Conservation (phyloP, 2,113 vertebrate genomes). For the Notothenia rossii region DNA sequence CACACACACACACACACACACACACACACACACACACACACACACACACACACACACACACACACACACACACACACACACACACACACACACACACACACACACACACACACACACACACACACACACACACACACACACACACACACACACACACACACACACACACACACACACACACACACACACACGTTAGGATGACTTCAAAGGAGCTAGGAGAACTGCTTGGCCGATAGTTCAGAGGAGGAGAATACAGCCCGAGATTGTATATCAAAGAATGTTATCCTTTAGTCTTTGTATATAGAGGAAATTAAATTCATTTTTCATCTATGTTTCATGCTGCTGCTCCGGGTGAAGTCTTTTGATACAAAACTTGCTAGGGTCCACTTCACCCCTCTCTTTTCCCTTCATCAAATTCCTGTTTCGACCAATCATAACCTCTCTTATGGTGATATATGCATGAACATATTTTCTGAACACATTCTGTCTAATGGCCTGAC, state of each 20-base stretch:
- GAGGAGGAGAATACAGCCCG: conserved; percentile 31
- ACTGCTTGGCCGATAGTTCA: conserved; percentile 32
- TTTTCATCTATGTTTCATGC: conserved; percentile 28
- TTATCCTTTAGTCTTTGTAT: conserved; percentile 54
- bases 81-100: no score
- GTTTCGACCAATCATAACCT: conserved; percentile 45
- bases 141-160: no score
- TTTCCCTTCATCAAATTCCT: conserved; percentile 17
- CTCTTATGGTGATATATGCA: conserved; percentile 25
- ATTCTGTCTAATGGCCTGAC: conserved; percentile 59
- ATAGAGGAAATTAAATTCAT: conserved; percentile 37
- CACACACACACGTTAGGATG: conserved; percentile 16
- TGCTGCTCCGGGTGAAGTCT: conserved; percentile 46
- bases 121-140: no score
- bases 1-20: no score
- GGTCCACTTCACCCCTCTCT: conserved; percentile 25
- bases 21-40: no score
- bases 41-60: no score
- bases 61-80: no score
- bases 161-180: no score
- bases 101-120: no score
- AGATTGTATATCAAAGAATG: conserved; percentile 55
- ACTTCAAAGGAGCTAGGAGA: conserved; percentile 63
- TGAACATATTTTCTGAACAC: conserved; percentile 40
- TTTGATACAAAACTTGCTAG: conserved; percentile 40